A percentile compares a stretch with the other conserved stretches of the same genome.
These are phyloP conservation scores for Artemia franciscana DNA, from an alignment of 1,140 invertebrate species.

Conservation along the genomic window DNA sequence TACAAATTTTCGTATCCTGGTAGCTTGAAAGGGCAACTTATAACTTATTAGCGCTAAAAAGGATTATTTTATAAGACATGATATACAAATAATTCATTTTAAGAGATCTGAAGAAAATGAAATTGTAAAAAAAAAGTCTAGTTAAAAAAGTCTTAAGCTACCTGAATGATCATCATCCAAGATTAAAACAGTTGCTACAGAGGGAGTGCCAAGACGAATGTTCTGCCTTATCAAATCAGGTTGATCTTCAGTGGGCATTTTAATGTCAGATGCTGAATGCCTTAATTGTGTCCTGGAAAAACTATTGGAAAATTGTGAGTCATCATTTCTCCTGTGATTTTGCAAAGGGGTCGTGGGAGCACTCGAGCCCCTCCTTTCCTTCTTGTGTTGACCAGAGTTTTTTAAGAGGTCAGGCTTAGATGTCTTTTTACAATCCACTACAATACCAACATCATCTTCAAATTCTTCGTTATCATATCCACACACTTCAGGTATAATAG, in stretches of 20 bases:
- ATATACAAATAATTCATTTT: too few species aligned
- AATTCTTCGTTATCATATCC: constrained; percentile 1
- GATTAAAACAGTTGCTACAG: constrained; percentile 79
- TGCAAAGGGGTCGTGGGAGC: not conserved
- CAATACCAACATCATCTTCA: constrained; percentile 1
- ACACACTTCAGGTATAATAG: not conserved
- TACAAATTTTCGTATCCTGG: too few species aligned
- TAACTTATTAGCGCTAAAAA: too few species aligned
- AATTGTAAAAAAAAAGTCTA: not conserved
- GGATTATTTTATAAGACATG: too few species aligned
- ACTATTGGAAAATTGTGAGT: too few species aligned
- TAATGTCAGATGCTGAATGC: not conserved
- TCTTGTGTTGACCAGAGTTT: not conserved
- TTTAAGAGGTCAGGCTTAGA: not conserved
- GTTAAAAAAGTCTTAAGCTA: not conserved
- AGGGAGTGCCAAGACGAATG: constrained; percentile 46
- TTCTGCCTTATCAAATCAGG: constrained; percentile 17
- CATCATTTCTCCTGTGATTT: not conserved
- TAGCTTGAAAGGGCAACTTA: too few species aligned
- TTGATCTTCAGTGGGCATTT: not conserved
- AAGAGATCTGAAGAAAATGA: too few species aligned
- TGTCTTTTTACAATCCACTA: not conserved
- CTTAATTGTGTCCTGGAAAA: not conserved
- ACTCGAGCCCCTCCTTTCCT: not conserved
- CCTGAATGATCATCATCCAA: constrained; percentile 93